Conservation (phyloP, 2,888 invertebrate species). For the Axea sp. region DNA sequence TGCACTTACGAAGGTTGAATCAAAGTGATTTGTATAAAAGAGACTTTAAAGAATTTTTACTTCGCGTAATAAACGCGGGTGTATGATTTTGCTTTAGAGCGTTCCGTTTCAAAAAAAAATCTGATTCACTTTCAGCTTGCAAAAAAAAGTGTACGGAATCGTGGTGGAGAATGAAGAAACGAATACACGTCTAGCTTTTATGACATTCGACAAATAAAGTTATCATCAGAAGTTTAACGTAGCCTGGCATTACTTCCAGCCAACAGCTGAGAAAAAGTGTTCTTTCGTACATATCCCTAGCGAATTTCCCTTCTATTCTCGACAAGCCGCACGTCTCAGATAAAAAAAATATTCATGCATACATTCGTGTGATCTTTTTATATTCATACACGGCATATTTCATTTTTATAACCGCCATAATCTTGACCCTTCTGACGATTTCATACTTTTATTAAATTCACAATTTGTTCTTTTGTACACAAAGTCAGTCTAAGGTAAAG, state of each 20-base stretch:
- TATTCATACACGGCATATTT: constrained; percentile 10
- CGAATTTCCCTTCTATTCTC: constrained; percentile 20
- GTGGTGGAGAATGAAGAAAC: too few species aligned
- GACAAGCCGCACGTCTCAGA: constrained; percentile 7
- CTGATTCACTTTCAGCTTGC: too few species aligned
- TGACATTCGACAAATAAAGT: constrained; percentile 43
- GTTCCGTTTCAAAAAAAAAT: too few species aligned
- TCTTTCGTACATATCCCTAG: constrained; percentile 24
- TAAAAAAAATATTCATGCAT: constrained; percentile 30
- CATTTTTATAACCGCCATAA: constrained; percentile 15
- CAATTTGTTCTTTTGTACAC: too few species aligned
- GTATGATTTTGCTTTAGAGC: too few species aligned
- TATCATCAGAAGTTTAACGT: constrained; percentile 44
- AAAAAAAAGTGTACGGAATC: too few species aligned
- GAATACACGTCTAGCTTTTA: constrained; percentile 10
- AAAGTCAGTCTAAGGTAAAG: too few species aligned
- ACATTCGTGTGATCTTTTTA: constrained; percentile 9
- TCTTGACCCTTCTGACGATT: constrained; percentile 4
- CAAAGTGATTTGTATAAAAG: too few species aligned
- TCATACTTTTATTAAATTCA: background rate
- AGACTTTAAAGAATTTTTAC: too few species aligned
- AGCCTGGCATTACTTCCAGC: constrained; percentile 30
- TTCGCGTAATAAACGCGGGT: too few species aligned
- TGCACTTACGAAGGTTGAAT: too few species aligned
- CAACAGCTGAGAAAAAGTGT: constrained; percentile 19